phyloP scores from a whole-genome alignment of 2,888 invertebrate species.

The Folsomia candida region DNA sequence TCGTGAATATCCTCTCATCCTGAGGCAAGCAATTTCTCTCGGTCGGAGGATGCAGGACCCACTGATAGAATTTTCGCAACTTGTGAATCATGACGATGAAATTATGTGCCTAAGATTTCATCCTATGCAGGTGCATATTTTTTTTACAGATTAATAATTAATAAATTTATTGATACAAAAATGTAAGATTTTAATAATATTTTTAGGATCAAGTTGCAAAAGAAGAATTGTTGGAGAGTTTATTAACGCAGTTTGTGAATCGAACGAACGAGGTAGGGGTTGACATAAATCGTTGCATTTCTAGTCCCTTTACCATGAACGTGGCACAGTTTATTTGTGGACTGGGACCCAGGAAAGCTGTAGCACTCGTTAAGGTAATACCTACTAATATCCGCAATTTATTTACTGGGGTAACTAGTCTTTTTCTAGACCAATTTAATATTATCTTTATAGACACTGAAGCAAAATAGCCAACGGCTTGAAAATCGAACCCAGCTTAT shows the following conservation, averaged over 20 bases:
- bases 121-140: slow-evolving; percentile 72
- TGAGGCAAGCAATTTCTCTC: slow-evolving; percentile 89
- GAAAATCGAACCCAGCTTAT: slow-evolving; percentile 95
- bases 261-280: slow-evolving; percentile 97
- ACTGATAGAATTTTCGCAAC: slow-evolving; percentile 88
- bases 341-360: slow-evolving; percentile 90
- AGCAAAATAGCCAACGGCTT: slow-evolving; percentile 84
- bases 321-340: slow-evolving; percentile 96
- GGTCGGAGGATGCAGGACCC: slow-evolving; percentile 93
- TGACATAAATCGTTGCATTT: slow-evolving; percentile 89
- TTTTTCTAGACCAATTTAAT: too few species aligned
- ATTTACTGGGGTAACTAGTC: too few species aligned
- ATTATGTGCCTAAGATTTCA: slow-evolving; percentile 92
- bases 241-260: slow-evolving; percentile 85
- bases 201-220: slow-evolving; percentile 64
- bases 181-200: too few species aligned
- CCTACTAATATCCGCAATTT: too few species aligned
- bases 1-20: slow-evolving; percentile 83
- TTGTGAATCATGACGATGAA: slow-evolving; percentile 95
- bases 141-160: too few species aligned
- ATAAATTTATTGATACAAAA: too few species aligned
- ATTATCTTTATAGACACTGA: slow-evolving; percentile 61
- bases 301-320: slow-evolving; percentile 81
- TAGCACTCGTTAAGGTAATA: slow-evolving; percentile 75
- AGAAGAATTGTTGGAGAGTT: slow-evolving; percentile 79